Conservation (phyloP, 2,797 vertebrate genomes). For the Peromyscus attwateri region DNA sequence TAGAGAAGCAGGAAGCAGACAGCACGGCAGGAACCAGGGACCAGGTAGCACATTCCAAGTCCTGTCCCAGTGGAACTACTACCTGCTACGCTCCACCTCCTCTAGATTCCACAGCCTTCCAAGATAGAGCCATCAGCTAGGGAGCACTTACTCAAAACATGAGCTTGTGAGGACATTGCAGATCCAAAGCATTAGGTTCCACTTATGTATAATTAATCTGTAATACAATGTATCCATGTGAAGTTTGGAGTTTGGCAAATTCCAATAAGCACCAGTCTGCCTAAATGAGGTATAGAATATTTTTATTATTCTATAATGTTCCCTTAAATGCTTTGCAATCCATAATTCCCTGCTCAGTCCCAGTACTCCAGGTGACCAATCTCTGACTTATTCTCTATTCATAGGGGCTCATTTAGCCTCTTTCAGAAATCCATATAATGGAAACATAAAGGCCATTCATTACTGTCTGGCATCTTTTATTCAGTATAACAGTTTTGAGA, state of each 20-base stretch:
- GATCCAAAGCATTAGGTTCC: too few species aligned
- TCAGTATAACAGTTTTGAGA: background rate
- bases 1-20: background rate
- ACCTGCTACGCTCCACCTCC: background rate
- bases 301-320: background rate
- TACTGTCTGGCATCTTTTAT: background rate
- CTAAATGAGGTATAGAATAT: background rate
- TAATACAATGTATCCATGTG: background rate
- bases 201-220: background rate
- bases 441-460: background rate
- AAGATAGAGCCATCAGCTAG: background rate
- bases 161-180: too few species aligned
- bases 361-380: background rate
- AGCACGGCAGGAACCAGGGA: background rate
- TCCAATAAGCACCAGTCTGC: background rate
- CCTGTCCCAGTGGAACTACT: too few species aligned
- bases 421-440: constrained; percentile 25
- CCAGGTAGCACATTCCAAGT: background rate
- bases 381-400: background rate
- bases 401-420: background rate
- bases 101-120: background rate
- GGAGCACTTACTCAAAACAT: too few species aligned
- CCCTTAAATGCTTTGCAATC: background rate
- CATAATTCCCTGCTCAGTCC: background rate
- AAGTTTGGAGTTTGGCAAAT: background rate